phyloP scores from a whole-genome alignment of 2,888 invertebrate genomes.

The Sinhomidia bicolor region DNA sequence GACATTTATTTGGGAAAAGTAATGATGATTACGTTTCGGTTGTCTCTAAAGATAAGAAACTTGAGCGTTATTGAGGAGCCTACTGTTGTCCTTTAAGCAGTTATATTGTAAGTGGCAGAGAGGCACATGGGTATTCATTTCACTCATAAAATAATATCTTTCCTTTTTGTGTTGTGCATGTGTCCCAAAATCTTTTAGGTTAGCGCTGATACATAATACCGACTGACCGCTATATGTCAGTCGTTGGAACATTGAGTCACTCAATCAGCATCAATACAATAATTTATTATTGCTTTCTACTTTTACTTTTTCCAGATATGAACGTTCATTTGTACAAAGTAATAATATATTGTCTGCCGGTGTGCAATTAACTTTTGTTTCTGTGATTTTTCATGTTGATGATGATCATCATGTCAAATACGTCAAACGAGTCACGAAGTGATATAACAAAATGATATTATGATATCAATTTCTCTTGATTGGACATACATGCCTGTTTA shows the following conservation, averaged over 20 bases:
- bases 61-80: background rate
- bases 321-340: background rate
- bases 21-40: background rate
- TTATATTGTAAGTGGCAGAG: too few species aligned
- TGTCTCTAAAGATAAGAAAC: background rate
- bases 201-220: too few species aligned
- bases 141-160: too few species aligned
- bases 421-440: slow-evolving; percentile 52
- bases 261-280: background rate
- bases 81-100: background rate
- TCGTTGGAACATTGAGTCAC: background rate
- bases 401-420: background rate
- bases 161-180: too few species aligned
- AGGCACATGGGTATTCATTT: too few species aligned
- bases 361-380: slow-evolving; percentile 40
- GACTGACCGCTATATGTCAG: background rate
- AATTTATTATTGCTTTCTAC: background rate
- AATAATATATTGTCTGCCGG: background rate
- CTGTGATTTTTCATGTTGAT: slow-evolving; percentile 38
- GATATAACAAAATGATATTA: slow-evolving; percentile 11
- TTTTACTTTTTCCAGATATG: background rate
- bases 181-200: too few species aligned
- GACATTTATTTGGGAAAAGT: slow-evolving; percentile 12
- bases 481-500: background rate
- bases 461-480: slow-evolving; percentile 27